Evolutionary conservation across 2,113 vertebrate species (phyloP).

Genomic region (Alethe diademata): DNA sequence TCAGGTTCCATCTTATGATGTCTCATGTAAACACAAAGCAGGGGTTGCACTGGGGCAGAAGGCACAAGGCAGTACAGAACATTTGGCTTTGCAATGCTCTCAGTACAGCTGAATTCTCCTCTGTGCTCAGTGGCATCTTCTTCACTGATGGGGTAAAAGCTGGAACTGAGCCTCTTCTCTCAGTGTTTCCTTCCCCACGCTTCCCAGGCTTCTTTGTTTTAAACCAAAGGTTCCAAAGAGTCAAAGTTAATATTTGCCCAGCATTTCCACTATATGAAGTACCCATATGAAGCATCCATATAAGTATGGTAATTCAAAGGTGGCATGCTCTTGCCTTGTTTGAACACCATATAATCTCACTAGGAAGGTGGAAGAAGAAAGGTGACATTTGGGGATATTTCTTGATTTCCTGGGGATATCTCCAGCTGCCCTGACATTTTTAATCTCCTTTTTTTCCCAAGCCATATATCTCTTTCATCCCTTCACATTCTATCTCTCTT

Average conservation of each 20-base stretch:
- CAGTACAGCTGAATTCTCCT: neutral
- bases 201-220: neutral
- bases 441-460: neutral
- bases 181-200: neutral
- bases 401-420: neutral
- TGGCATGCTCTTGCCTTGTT: neutral
- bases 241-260: conserved; percentile 19
- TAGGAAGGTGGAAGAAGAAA: neutral
- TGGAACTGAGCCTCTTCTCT: neutral
- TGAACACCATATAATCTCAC: neutral
- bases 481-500: neutral
- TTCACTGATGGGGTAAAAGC: neutral
- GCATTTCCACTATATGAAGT: neutral
- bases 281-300: neutral
- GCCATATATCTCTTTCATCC: neutral
- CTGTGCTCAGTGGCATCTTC: neutral
- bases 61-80: rapidly evolving
- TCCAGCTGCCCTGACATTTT: neutral
- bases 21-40: neutral
- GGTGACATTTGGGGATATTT: neutral
- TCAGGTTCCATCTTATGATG: neutral
- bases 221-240: neutral
- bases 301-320: neutral
- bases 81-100: neutral
- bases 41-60: neutral